These are phyloP conservation scores for Cairina moschata DNA, from an alignment of 2,113 vertebrate species.

Conservation along the genomic window DNA sequence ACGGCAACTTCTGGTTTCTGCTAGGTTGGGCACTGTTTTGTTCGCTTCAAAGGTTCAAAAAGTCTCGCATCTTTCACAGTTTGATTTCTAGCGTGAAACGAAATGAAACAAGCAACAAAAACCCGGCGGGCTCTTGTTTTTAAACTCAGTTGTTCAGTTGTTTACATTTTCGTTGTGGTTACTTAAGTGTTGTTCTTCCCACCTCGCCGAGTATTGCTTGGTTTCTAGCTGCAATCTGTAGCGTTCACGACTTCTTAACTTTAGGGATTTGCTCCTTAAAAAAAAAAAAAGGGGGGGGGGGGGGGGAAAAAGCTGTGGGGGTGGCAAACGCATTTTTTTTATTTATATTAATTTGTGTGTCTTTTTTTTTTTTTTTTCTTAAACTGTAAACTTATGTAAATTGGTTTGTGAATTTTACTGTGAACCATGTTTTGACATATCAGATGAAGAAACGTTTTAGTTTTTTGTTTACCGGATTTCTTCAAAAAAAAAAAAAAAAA, in stretches of 20 bases:
- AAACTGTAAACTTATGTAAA: constrained; percentile 84
- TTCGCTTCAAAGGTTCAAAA: constrained; percentile 22
- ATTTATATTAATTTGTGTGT: constrained; percentile 90
- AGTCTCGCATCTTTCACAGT: constrained; percentile 50
- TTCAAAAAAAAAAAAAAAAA: neutral
- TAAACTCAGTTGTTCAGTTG: constrained; percentile 1
- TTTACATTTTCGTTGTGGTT: constrained; percentile 46
- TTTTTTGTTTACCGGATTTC: constrained; percentile 69
- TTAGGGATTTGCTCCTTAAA: constrained; percentile 35
- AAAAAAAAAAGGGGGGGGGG: constrained; percentile 44
- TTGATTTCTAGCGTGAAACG: constrained; percentile 45
- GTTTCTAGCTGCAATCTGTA: constrained; percentile 80
- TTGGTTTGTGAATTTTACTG: constrained; percentile 83
- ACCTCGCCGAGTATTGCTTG: constrained; percentile 70
- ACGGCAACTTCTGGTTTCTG: constrained; percentile 5
- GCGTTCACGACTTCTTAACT: constrained; percentile 24
- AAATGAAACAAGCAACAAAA: neutral
- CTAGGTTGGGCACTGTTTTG: constrained; percentile 35
- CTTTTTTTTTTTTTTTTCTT: constrained; percentile 62
- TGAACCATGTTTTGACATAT: constrained; percentile 86
- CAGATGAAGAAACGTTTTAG: constrained; percentile 71
- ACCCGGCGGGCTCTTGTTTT: constrained; percentile 2
- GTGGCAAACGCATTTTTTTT: constrained; percentile 87
- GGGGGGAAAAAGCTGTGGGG: constrained; percentile 79
- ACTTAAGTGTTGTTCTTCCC: constrained; percentile 26